A percentile compares a stretch with the other conserved stretches of the same genome.
These are phyloP conservation scores for Thamnaconus septentrionalis DNA, from an alignment of 2,113 vertebrate species.

Conservation along the genomic window DNA sequence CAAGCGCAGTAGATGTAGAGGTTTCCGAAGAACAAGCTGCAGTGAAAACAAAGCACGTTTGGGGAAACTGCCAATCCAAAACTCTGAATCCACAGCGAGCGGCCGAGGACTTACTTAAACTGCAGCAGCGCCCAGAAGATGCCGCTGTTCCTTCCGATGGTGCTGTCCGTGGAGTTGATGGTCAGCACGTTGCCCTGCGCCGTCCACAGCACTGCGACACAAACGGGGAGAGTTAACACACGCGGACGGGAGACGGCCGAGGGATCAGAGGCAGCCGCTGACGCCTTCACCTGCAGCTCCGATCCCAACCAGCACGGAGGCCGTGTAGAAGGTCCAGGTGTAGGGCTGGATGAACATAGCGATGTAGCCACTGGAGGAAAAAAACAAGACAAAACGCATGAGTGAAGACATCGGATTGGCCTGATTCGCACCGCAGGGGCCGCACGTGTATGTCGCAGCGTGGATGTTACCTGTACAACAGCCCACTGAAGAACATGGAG, in stretches of 20 bases:
- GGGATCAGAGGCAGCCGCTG: background rate
- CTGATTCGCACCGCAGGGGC: accelerated
- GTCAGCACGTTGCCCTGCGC: constrained; percentile 94
- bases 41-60: constrained; percentile 22
- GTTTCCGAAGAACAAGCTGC: constrained; percentile 96
- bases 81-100: background rate
- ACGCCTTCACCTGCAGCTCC: constrained; percentile 87
- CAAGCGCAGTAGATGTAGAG: constrained; percentile 94
- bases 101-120: constrained; percentile 79
- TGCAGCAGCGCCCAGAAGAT: constrained; percentile 97
- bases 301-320: constrained; percentile 91
- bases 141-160: constrained; percentile 95
- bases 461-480: constrained; percentile 91
- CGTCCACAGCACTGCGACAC: constrained; percentile 90
- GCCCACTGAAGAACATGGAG: constrained; percentile 90
- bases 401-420: background rate
- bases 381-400: background rate
- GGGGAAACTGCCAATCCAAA: background rate
- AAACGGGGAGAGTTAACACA: background rate
- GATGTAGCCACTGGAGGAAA: constrained; percentile 84
- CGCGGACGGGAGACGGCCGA: accelerated
- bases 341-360: constrained; percentile 94
- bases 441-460: background rate
- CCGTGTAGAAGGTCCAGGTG: constrained; percentile 93
- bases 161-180: constrained; percentile 88